Percentiles rank a stretch among this genome's conserved stretches.
phyloP scores from a whole-genome alignment of 2,797 vertebrate species.

The Echeneis naucrates region DNA sequence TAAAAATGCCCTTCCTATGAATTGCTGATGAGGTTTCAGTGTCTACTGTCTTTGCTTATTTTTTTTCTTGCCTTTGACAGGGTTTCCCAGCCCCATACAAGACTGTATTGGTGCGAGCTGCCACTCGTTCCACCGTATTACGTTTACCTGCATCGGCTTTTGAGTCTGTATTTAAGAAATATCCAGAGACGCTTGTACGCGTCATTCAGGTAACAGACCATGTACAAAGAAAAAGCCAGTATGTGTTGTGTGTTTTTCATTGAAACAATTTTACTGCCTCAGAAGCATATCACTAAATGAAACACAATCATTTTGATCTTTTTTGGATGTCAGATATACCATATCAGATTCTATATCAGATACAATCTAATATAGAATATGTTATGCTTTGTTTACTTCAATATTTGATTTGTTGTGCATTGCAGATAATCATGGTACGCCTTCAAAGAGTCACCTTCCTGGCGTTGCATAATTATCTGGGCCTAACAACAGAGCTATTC shows the following conservation, averaged over 20 bases:
- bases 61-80: slow-evolving; percentile 71
- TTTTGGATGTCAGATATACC: slow-evolving; percentile 12
- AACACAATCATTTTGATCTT: slow-evolving; percentile 6
- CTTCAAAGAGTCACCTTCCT: slow-evolving; percentile 97
- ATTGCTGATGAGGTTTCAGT: not conserved
- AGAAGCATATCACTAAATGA: not conserved
- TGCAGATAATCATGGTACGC: slow-evolving; percentile 96
- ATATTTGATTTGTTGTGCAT: slow-evolving; percentile 47
- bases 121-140: slow-evolving; percentile 88
- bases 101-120: slow-evolving; percentile 91
- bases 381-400: slow-evolving; percentile 34
- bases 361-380: slow-evolving; percentile 6
- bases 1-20: not conserved
- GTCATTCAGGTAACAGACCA: slow-evolving; percentile 89
- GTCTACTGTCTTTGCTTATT: not conserved
- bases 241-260: slow-evolving; percentile 1
- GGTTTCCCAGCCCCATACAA: slow-evolving; percentile 94
- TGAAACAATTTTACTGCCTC: not conserved
- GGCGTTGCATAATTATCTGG: slow-evolving; percentile 94
- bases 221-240: not conserved
- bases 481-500: slow-evolving; percentile 96
- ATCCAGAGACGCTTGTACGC: slow-evolving; percentile 94
- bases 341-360: too few species aligned
- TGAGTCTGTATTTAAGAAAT: slow-evolving; percentile 94
- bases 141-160: slow-evolving; percentile 93